Base-by-base conservation (phyloP, 2,888 invertebrate species). In the Cremastinae sp. region DNA sequence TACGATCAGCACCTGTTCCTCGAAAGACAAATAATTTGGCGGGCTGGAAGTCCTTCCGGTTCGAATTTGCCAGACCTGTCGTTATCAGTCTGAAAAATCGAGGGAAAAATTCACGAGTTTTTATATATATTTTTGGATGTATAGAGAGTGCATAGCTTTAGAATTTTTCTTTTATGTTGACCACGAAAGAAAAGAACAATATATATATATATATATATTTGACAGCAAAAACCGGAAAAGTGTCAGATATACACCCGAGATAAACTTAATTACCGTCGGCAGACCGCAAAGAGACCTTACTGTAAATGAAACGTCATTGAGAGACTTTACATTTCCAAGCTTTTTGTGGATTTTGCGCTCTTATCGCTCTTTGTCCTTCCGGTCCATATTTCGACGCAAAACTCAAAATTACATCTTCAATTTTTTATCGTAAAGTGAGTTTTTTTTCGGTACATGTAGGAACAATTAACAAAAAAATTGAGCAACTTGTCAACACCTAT, bases 261-360 rank as follows among this genome's bases (percentile, higher is more conserved):
- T 80, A 80, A 79, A 59, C 74, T 79, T 79, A 77, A 80, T 80
- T 80, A 74, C 76, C 72, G 68, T 66, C 73, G 73, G 76, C 72
- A 59, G 53, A 77, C 77, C 68, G 78, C 71, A 74, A 79, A 78
- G 72, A 45, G 59, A 71, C 59, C 68, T 45, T 61, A 61, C 70
- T 53, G 69, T 70, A 66, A 56, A 69, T 54, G 51, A 22, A 28
- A 36, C 36, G 59, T 38, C 28, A 22, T 16, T 22, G 20, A 5
- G 22, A 22, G 12, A 16, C 5, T 5, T 2, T 28, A 28, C 5
- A 28, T 28, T n/a, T n/a, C n/a, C n/a, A n/a, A n/a, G n/a, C n/a
- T n/a, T n/a, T n/a, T n/a, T n/a, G n/a, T n/a, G 1, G 16, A 45
- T 43, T 65, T 16, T 28, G 1, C 36, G n/a, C n/a, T 16, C 12